Evolutionary conservation across 2,113 vertebrate genomes (phyloP), one percentile per base, ranked within the genome.

Genomic region (Bos indicus): DNA sequence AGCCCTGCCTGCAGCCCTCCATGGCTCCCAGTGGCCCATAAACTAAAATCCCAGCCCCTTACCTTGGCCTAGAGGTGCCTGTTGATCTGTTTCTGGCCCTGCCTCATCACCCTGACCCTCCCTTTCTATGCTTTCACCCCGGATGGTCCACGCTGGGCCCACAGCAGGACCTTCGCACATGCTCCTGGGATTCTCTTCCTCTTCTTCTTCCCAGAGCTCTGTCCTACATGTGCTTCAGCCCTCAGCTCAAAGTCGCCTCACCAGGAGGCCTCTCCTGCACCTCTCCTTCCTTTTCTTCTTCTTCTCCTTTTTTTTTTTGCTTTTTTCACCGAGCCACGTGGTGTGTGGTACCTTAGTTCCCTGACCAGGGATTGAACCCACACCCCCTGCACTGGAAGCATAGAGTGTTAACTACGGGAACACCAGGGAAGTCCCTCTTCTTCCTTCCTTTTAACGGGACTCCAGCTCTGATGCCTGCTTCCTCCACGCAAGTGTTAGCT

Each of bases 261-360:
- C 0, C 5, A 26, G 52, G 56, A 46, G 88, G 28, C 71, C 67
- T 71, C 40, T 40, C 52, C 28, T 40, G 48, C 15, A 11, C 11
- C 19, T 81, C 36, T 78, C 83, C 71, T 78, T 28, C 67, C 7
- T 14, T 23, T 26, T 7, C 36, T 74, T 74, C 67, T 74, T 71
- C n/a, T 36, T 30, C 2, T 30, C 12, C 2, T 0, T 64, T 19
- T 36, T 40, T 71, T 74, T 40, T 36, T 12, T 0, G 26, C 71
- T 43, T 5, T 71, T 74, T 74, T 14, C 40, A 12, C 23, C 0
- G 0, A 43, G 71, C 40, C 23, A 77, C 6, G 13, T 1, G 1
- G 23, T 43, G 6, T 77, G 40, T 77, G 71, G 23, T 23, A 25
- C 26, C 71, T 77, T 43, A 25, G 23, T 77, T 43, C 71, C 23